These are phyloP conservation scores for Pyrrhosoma nymphula DNA, from an alignment of 2,888 invertebrate genomes.

Conservation along the genomic window DNA sequence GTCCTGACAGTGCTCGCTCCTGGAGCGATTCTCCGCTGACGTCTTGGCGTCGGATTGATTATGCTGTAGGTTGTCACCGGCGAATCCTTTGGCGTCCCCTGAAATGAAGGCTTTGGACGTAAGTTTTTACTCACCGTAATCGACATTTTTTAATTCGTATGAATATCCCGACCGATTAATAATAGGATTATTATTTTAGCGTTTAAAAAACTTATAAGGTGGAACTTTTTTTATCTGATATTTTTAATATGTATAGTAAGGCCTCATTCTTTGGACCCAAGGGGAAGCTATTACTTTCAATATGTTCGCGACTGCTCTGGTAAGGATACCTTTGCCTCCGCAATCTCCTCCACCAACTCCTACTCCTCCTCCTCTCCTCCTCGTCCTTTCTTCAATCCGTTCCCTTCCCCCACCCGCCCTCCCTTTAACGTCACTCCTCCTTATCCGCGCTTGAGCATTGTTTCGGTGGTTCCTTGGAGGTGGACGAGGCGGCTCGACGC, in stretches of 20 bases:
- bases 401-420: background rate
- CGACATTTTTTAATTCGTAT: background rate
- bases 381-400: background rate
- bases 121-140: conserved; percentile 52
- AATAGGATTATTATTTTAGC: background rate
- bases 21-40: conserved; percentile 29
- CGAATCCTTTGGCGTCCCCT: conserved; percentile 42
- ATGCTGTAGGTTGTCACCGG: conserved; percentile 45
- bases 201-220: background rate
- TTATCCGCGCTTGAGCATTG: background rate
- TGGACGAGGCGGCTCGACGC: conserved; percentile 23
- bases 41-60: conserved; percentile 22
- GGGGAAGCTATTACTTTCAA: conserved; percentile 61
- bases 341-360: conserved; percentile 37
- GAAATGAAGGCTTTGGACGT: conserved; percentile 62
- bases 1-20: background rate
- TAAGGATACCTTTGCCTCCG: conserved; percentile 63
- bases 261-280: conserved; percentile 52
- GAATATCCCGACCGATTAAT: conserved; percentile 33
- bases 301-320: conserved; percentile 64
- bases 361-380: conserved; percentile 24
- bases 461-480: conserved; percentile 28
- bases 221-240: background rate
- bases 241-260: conserved; percentile 47
- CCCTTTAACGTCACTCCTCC: conserved; percentile 33